Percentiles rank a stretch among this genome's conserved stretches.
Conservation (phyloP, 2,797 vertebrate genomes). For the Champsocephalus esox region DNA sequence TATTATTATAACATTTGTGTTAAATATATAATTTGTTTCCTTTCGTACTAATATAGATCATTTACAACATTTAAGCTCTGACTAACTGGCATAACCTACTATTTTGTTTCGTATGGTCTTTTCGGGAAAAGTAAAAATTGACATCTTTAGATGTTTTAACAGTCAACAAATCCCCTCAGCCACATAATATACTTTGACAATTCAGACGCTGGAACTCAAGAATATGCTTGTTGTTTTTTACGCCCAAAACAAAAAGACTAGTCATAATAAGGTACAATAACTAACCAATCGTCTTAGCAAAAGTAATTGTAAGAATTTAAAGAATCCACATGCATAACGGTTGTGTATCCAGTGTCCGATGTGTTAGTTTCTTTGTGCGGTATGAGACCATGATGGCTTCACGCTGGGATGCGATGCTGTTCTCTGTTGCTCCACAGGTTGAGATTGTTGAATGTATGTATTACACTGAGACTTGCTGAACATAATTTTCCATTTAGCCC, state of each 20-base stretch:
- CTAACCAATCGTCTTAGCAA: not conserved
- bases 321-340: too few species aligned
- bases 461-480: not conserved
- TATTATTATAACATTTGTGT: not conserved
- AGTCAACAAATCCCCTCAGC: not conserved
- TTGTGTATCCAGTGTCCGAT: not conserved
- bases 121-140: too few species aligned
- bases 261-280: not conserved
- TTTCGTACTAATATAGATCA: not conserved
- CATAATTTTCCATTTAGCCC: conserved; percentile 25
- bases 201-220: not conserved
- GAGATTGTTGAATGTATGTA: not conserved
- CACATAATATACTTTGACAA: not conserved
- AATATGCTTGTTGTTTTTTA: not conserved
- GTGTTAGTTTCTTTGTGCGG: not conserved
- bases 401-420: not conserved
- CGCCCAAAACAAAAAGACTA: not conserved
- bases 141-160: too few species aligned
- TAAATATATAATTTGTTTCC: not conserved
- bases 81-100: too few species aligned
- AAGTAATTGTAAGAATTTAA: not conserved
- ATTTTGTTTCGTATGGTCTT: too few species aligned
- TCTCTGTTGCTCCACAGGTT: not conserved
- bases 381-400: not conserved
- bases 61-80: too few species aligned